Conservation (phyloP, 2,113 vertebrate genomes). For the Speoplatyrhinus poulsoni region DNA sequence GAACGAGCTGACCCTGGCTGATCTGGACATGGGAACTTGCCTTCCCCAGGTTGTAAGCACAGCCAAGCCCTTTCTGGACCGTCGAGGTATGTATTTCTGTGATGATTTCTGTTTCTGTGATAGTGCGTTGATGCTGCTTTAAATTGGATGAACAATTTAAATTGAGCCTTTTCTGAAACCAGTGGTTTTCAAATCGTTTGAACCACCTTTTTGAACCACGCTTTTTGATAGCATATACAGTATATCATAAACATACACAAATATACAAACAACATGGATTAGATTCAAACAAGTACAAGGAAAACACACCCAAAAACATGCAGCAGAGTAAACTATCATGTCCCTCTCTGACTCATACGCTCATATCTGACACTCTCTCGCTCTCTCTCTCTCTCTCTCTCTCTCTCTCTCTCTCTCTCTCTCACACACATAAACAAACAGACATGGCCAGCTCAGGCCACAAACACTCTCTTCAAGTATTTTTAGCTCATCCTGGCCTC, state of each 20-base stretch:
- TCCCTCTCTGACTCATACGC: too few relatives aligned
- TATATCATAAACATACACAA: too few relatives aligned
- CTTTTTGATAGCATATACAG: too few relatives aligned
- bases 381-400: neutral
- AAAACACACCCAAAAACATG: neutral
- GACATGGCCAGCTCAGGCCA: conserved; percentile 12
- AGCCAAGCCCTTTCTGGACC: conserved; percentile 78
- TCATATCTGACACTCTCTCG: neutral
- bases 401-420: neutral
- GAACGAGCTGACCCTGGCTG: conserved; percentile 83
- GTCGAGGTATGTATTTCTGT: conserved; percentile 66
- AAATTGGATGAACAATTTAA: neutral
- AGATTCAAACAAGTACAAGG: too few relatives aligned
- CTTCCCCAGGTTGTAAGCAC: conserved; percentile 79
- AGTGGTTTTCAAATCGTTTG: neutral
- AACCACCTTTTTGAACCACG: too few relatives aligned
- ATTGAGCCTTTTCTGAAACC: neutral
- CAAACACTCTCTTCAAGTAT: conserved; percentile 19
- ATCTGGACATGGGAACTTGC: conserved; percentile 85
- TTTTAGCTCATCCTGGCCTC: neutral
- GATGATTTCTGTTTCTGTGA: neutral
- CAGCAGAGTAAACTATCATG: too few relatives aligned
- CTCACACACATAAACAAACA: neutral
- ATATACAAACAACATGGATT: too few relatives aligned
- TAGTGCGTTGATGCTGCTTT: neutral